Conservation (phyloP, 2,797 vertebrate genomes). For the Etheostoma perlongum region DNA sequence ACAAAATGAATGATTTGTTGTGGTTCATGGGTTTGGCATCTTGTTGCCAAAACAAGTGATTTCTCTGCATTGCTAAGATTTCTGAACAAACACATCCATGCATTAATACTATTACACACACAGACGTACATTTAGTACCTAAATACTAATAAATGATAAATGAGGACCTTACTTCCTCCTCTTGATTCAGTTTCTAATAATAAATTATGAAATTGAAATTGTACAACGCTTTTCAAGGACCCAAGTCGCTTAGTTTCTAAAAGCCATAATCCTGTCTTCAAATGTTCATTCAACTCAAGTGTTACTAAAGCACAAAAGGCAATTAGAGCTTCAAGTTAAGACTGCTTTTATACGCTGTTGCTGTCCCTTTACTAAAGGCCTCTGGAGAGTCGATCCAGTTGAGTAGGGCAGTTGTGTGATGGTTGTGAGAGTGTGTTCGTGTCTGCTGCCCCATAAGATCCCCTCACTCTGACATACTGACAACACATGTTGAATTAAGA, state of each 20-base stretch:
- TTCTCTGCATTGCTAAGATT: conserved; percentile 1
- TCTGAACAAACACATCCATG: conserved; percentile 17
- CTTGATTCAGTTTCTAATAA: conserved; percentile 7
- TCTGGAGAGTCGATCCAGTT: conserved; percentile 37
- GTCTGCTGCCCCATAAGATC: conserved; percentile 5
- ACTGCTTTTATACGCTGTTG: conserved; percentile 16
- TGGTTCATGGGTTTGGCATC: conserved; percentile 21
- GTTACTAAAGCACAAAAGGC: conserved; percentile 38
- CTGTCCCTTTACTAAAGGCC: conserved; percentile 15
- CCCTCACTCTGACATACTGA: conserved; percentile 37
- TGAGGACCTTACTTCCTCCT: conserved; percentile 8
- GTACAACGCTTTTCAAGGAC: too few relatives aligned
- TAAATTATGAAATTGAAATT: too few relatives aligned
- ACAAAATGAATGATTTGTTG: conserved; percentile 55
- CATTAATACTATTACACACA: background rate
- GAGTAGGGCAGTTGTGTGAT: conserved; percentile 14
- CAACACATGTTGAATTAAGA: conserved; percentile 22
- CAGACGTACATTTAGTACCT: background rate
- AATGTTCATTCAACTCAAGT: conserved; percentile 27
- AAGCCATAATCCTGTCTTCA: conserved; percentile 40
- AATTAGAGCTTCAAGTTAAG: conserved; percentile 51
- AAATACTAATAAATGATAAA: conserved; percentile 2
- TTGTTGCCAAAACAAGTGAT: conserved; percentile 25
- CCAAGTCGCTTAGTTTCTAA: conserved; percentile 8
- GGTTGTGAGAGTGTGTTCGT: conserved; percentile 12